Evolutionary conservation across 2,797 vertebrate genomes (phyloP).

Genomic region (Orientallactaga sibirica): DNA sequence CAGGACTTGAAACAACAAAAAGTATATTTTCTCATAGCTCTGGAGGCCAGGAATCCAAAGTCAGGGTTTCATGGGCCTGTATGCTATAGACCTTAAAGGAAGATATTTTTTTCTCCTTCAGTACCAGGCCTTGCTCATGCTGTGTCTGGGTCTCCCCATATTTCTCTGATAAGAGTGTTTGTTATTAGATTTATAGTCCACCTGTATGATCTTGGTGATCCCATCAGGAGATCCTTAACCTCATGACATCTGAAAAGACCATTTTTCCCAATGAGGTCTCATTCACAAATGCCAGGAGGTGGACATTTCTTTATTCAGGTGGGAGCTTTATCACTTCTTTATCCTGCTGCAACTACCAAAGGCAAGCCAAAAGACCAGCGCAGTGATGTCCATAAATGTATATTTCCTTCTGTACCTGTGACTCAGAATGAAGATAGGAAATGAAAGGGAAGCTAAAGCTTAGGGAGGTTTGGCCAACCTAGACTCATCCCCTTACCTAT

Average conservation of each 20-base stretch:
- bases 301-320: background rate
- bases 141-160: background rate
- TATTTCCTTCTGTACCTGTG: background rate
- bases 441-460: background rate
- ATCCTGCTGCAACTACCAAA: background rate
- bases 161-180: background rate
- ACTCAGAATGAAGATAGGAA: background rate
- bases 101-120: background rate
- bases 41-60: conserved; percentile 3
- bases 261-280: background rate
- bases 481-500: background rate
- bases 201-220: background rate
- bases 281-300: background rate
- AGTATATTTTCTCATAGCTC: background rate
- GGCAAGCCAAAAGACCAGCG: background rate
- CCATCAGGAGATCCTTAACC: background rate
- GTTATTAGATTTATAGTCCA: conserved; percentile 10
- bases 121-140: background rate
- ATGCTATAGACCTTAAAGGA: background rate
- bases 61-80: background rate
- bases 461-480: background rate
- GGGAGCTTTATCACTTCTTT: background rate
- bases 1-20: background rate
- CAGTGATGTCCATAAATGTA: background rate
- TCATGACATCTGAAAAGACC: background rate